A percentile compares a stretch with the other conserved stretches of the same genome.
phyloP scores from a whole-genome alignment of 2,797 vertebrate genomes.

The Phoxinus dragarum region DNA sequence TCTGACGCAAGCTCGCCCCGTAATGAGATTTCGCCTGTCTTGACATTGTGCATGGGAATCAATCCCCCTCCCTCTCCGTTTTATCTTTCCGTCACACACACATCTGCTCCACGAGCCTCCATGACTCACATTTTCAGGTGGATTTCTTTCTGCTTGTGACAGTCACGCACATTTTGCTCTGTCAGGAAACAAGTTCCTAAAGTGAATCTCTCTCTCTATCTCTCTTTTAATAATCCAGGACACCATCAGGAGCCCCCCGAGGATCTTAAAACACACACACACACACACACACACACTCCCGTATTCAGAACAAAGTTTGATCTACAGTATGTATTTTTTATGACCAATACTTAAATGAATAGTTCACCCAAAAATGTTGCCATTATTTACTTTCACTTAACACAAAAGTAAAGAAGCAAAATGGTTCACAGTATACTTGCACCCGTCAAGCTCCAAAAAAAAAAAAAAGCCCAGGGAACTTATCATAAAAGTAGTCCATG shows the following conservation, averaged over 20 bases:
- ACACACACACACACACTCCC: not conserved
- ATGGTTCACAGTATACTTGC: not conserved
- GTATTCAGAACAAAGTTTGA: not conserved
- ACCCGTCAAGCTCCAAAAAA: not conserved
- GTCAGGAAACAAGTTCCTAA: conserved; percentile 4
- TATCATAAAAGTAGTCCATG: not conserved
- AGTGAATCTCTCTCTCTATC: conserved; percentile 33
- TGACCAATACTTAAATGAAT: not conserved
- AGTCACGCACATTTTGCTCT: conserved; percentile 26
- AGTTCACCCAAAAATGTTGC: not conserved
- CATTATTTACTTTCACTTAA: not conserved
- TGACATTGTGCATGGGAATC: conserved; percentile 67
- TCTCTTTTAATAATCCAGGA: conserved; percentile 23
- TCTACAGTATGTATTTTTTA: not conserved
- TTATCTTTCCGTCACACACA: conserved; percentile 38
- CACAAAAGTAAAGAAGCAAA: not conserved
- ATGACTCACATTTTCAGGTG: conserved; percentile 51
- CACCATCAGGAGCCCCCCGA: not conserved
- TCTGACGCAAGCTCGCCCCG: conserved; percentile 71
- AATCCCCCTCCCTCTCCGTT: conserved; percentile 55
- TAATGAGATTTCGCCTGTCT: conserved; percentile 75
- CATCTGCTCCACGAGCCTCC: conserved; percentile 4
- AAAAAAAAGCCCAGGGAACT: not conserved
- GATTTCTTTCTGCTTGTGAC: conserved; percentile 14
- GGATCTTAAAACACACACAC: not conserved